Evolutionary conservation across 2,797 vertebrate genomes (phyloP), one percentile per base, ranked within the genome.

Genomic region (Astyanax mexicanus): DNA sequence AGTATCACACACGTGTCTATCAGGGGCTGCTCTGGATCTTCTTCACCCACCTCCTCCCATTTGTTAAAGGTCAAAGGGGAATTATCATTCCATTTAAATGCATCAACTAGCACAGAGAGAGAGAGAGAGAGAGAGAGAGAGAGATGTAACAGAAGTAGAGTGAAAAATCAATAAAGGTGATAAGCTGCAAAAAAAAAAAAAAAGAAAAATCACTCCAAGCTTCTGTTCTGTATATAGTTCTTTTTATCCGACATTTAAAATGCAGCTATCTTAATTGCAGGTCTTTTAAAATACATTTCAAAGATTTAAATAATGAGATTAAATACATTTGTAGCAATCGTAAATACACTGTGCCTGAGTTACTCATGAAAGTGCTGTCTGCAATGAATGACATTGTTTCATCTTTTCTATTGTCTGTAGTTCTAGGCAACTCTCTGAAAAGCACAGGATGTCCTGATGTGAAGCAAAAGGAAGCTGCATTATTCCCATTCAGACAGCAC

Each of bases 1-100:
- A 98, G 86, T 66, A 88, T 85, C 66, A 86, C 93, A 74, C 96
- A 96, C 0, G 87, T 94, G 42, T 96, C 92, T 57, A 93, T 1
- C 0, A 70, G 44, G 11, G 55, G n/a, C 0, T 92, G 80, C 32
- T 92, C 91, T 0, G 87, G 74, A 0, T 58, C 77, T 13, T 66
- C 77, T 0, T 82, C 40, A 74, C 80, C 70, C 57, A 84, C 70
- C 5, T 84, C 67, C 84, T 91, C 90, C 95, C 95, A 97, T 82
- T 96, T 95, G 10, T 82, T 87, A 86, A 88, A 98, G 15, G 68
- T 87, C 65, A 96, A 78, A 13, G 86, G 76, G 11, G 90, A 85
- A 1, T 92, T 88, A 40, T 91, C 90, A 0, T 87, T 81, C 96
- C 96, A 98, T 84, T 75, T 94, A 83, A 97, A 92, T 74, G 76